Conservation (phyloP, 2,113 vertebrate species). For the Pardalotus punctatus region DNA sequence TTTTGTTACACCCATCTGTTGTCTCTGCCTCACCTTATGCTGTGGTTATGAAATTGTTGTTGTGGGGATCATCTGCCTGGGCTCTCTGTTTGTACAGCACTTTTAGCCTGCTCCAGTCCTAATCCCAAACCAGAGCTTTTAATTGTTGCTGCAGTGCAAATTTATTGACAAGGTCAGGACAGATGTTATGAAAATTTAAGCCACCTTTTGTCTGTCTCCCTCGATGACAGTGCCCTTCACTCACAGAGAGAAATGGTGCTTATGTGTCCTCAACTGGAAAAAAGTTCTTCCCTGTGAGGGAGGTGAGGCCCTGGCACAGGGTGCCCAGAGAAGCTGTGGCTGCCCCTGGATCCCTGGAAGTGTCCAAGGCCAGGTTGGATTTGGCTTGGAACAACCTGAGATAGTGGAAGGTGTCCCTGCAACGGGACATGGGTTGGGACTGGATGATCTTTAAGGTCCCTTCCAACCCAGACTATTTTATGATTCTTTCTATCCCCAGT, state of each 20-base stretch:
- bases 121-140: background rate
- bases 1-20: background rate
- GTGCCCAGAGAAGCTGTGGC: background rate
- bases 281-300: background rate
- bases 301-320: background rate
- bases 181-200: background rate
- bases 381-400: background rate
- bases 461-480: background rate
- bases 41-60: background rate
- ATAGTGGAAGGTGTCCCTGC: background rate
- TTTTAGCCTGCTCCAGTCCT: background rate
- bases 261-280: background rate
- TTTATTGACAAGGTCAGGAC: background rate
- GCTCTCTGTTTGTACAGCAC: background rate
- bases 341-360: background rate
- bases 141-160: background rate
- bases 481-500: background rate
- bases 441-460: fast-evolving
- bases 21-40: conserved; percentile 3
- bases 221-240: background rate
- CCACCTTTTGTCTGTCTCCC: background rate
- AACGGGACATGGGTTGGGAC: background rate
- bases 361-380: background rate
- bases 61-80: background rate
- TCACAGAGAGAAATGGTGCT: background rate